Percentiles rank a stretch among this genome's conserved stretches.
Evolutionary conservation across 2,797 vertebrate genomes (phyloP).

Genomic region (Hylomyscus alleni): DNA sequence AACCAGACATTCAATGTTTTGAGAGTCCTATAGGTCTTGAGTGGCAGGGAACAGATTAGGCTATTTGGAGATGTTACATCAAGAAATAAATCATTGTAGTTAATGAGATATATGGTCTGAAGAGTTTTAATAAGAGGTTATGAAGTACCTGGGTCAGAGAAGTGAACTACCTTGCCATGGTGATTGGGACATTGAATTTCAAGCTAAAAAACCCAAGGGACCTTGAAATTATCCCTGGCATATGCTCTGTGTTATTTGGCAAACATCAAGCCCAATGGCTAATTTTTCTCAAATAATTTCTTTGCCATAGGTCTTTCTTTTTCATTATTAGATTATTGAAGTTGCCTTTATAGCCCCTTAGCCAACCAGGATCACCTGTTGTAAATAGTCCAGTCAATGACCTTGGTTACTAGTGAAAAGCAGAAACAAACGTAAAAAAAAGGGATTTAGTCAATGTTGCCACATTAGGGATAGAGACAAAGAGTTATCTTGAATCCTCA

Average conservation of each 20-base stretch:
- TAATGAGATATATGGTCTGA: not conserved
- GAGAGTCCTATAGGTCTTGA: not conserved
- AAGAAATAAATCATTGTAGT: constrained; percentile 18
- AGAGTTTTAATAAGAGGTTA: not conserved
- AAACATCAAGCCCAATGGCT: not conserved
- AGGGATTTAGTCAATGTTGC: not conserved
- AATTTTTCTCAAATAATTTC: constrained; percentile 20
- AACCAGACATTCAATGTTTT: not conserved
- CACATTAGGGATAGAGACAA: not conserved
- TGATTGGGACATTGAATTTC: not conserved
- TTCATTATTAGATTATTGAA: not conserved
- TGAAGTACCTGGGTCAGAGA: not conserved
- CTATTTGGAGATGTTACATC: constrained; percentile 23
- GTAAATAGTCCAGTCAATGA: not conserved
- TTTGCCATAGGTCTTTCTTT: not conserved
- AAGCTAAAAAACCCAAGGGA: constrained; percentile 3
- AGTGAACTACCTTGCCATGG: not conserved
- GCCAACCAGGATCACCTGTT: not conserved
- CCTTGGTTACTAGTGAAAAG: not conserved
- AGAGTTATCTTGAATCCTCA: not conserved
- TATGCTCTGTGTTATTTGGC: not conserved
- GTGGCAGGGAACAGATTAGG: not conserved
- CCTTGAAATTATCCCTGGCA: not conserved
- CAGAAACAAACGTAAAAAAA: not conserved
- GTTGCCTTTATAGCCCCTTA: not conserved